Percentiles rank a stretch among this genome's conserved stretches.
Conservation (phyloP, 2,113 vertebrate species). For the Scortum barcoo region DNA sequence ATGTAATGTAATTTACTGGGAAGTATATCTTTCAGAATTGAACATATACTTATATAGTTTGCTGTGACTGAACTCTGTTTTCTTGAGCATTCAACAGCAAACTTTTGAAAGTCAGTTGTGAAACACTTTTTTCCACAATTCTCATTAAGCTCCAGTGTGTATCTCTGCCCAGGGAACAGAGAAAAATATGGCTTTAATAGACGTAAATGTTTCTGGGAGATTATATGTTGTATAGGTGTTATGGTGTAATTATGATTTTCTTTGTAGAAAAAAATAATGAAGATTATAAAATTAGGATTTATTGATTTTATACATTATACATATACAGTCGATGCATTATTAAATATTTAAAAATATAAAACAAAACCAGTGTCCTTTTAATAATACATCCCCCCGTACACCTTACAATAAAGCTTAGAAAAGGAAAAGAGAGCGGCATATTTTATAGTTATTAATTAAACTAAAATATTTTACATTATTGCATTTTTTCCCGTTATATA, state of each 20-base stretch:
- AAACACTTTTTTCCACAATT: constrained; percentile 3
- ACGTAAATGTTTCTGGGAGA: background rate
- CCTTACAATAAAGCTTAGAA: background rate
- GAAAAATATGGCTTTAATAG: background rate
- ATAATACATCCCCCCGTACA: background rate
- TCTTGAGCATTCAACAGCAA: background rate
- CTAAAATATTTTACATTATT: background rate
- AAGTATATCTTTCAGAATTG: background rate
- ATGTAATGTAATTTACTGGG: background rate
- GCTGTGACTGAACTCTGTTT: background rate
- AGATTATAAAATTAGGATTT: background rate
- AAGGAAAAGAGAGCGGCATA: background rate
- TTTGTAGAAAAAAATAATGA: background rate
- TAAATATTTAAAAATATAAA: background rate
- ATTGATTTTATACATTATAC: background rate
- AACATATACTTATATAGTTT: background rate
- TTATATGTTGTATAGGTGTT: background rate
- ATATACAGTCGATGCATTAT: constrained; percentile 3
- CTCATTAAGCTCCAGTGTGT: background rate
- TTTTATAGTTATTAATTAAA: constrained; percentile 4
- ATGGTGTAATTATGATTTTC: background rate
- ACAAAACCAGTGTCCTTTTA: background rate
- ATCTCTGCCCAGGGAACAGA: background rate
- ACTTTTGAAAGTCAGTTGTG: background rate
- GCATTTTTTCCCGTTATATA: background rate